Conservation (phyloP, 2,888 invertebrate genomes). For the Geotrupes spiniger region DNA sequence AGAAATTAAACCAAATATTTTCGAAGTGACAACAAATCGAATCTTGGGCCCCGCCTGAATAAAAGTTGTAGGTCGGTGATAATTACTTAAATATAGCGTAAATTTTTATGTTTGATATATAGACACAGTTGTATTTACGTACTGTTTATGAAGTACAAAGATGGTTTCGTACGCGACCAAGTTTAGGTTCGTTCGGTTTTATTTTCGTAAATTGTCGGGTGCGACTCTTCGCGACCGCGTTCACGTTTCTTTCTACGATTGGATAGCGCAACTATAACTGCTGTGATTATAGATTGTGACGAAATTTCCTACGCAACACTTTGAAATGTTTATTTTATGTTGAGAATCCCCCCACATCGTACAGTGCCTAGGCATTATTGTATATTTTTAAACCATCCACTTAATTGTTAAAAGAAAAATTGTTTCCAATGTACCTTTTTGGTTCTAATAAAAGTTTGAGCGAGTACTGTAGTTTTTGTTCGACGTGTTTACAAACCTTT, state of each 20-base stretch:
- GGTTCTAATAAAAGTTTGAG: slow-evolving; percentile 42
- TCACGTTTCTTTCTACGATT: slow-evolving; percentile 26
- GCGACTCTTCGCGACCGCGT: too few relatives aligned
- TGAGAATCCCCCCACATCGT: slow-evolving; percentile 39
- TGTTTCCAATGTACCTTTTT: slow-evolving; percentile 39
- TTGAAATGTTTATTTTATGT: slow-evolving; percentile 35
- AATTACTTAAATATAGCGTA: slow-evolving; percentile 21
- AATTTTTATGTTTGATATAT: slow-evolving; percentile 19
- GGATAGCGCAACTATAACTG: slow-evolving; percentile 39
- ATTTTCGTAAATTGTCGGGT: background rate
- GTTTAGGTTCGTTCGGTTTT: slow-evolving; percentile 9
- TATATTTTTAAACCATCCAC: slow-evolving; percentile 48
- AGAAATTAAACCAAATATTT: slow-evolving; percentile 39
- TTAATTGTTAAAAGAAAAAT: slow-evolving; percentile 40
- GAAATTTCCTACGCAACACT: slow-evolving; percentile 41
- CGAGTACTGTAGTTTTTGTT: too few relatives aligned
- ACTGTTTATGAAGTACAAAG: slow-evolving; percentile 17
- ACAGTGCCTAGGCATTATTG: slow-evolving; percentile 50
- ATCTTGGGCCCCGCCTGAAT: slow-evolving; percentile 12
- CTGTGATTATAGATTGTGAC: slow-evolving; percentile 48
- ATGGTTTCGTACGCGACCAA: slow-evolving; percentile 16
- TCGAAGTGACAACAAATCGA: slow-evolving; percentile 22
- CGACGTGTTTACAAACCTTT: too few relatives aligned
- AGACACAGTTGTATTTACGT: slow-evolving; percentile 19
- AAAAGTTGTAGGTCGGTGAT: slow-evolving; percentile 15